Conservation (phyloP, 92 coral and sea anemone species). For the Actinernus sp. region DNA sequence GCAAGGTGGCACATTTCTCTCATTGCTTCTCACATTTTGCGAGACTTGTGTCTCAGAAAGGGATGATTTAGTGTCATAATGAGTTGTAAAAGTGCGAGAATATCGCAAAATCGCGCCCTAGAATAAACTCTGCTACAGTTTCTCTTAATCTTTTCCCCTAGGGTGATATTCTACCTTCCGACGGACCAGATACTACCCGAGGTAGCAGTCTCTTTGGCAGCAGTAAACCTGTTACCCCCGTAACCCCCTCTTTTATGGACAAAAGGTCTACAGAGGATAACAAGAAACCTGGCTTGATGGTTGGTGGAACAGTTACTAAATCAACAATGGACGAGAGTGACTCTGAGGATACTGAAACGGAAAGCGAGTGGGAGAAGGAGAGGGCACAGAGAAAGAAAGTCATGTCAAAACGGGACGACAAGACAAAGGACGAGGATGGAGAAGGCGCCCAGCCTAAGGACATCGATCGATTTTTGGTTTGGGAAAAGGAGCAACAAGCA, state of each 20-base stretch:
- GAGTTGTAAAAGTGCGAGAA: no score
- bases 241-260: conserved; percentile 17
- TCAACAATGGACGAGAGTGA: conserved; percentile 65
- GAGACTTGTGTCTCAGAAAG: no score
- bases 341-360: conserved; percentile 83
- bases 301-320: neutral
- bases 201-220: conserved; percentile 72
- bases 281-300: conserved; percentile 2
- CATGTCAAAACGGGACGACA: conserved; percentile 10
- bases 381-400: conserved; percentile 54
- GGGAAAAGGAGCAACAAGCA: conserved; percentile 68
- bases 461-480: conserved; percentile 56
- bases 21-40: no score
- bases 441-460: conserved; percentile 43
- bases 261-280: conserved; percentile 7
- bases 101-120: no score
- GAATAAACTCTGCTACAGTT: no score
- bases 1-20: no score
- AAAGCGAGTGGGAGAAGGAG: conserved; percentile 92
- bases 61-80: no score
- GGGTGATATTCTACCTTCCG: conserved; percentile 84
- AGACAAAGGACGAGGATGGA: conserved; percentile 29
- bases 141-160: neutral
- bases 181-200: conserved; percentile 71
- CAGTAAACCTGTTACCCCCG: conserved; percentile 15